Percentiles rank a stretch among this genome's conserved stretches.
phyloP scores from a whole-genome alignment of 2,797 vertebrate genomes.

The Oreortyx pictus region DNA sequence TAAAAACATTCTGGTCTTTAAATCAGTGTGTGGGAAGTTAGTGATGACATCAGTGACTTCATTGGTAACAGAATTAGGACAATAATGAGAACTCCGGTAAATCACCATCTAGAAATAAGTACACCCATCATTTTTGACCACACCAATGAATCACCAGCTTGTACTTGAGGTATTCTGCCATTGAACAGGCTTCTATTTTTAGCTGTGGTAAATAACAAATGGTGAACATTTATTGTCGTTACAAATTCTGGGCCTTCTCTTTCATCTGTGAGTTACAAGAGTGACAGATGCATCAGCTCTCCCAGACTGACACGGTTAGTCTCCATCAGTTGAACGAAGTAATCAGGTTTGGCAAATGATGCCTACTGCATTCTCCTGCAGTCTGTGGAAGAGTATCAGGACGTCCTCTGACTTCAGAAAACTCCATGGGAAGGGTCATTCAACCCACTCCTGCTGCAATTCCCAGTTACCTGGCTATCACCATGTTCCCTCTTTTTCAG shows the following conservation, averaged over 20 bases:
- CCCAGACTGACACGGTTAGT: not conserved
- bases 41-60: conserved; percentile 12
- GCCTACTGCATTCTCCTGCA: not conserved
- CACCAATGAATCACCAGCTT: not conserved
- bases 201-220: not conserved
- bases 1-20: not conserved
- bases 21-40: not conserved
- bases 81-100: not conserved
- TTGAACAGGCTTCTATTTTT: conserved; percentile 15
- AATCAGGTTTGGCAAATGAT: not conserved
- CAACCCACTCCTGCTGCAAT: not conserved
- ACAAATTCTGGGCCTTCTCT: not conserved
- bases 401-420: not conserved
- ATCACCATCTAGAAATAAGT: not conserved
- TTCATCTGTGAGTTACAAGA: rapidly evolving
- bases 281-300: not conserved
- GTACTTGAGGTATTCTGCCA: not conserved
- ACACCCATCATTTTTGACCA: not conserved
- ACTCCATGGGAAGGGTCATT: not conserved
- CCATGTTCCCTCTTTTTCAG: not conserved
- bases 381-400: not conserved
- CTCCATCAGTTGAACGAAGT: not conserved
- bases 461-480: not conserved
- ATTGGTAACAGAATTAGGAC: not conserved
- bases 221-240: not conserved